These are phyloP conservation scores for Dynastes maya DNA, from an alignment of 2,888 invertebrate species.

Conservation along the genomic window DNA sequence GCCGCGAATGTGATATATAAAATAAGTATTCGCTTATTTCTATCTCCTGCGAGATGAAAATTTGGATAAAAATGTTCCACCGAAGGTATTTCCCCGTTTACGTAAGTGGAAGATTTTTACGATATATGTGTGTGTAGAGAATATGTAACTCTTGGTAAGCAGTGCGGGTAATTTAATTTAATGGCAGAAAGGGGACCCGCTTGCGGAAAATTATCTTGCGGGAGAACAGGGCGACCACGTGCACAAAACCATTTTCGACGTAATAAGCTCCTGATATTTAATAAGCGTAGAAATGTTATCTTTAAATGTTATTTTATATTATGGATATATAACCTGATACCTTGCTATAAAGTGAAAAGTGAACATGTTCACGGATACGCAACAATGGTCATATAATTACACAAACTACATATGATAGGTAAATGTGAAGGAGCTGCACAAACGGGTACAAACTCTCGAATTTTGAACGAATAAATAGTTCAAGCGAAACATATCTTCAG, in stretches of 20 bases:
- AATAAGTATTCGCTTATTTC: not conserved
- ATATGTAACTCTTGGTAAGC: not conserved
- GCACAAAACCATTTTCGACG: not conserved
- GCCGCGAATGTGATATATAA: not conserved
- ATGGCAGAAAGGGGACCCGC: not conserved
- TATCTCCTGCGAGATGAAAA: not conserved
- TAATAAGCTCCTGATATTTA: not conserved
- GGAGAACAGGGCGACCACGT: not conserved
- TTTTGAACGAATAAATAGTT: too few species aligned
- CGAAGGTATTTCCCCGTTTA: constrained; percentile 1
- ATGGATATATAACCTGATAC: too few species aligned
- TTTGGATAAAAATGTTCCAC: not conserved
- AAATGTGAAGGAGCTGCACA: too few species aligned
- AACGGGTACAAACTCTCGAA: too few species aligned
- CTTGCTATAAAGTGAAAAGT: too few species aligned
- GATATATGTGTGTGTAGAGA: not conserved
- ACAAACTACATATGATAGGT: too few species aligned
- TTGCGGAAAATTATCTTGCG: not conserved
- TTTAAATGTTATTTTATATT: too few species aligned
- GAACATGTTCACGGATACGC: too few species aligned
- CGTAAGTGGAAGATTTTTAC: not conserved
- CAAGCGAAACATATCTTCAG: too few species aligned
- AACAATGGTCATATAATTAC: too few species aligned
- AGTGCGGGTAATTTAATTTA: constrained; percentile 1
- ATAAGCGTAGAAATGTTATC: constrained; percentile 1